phyloP scores from a whole-genome alignment of 2,797 vertebrate species.

The Denticeps clupeoides region DNA sequence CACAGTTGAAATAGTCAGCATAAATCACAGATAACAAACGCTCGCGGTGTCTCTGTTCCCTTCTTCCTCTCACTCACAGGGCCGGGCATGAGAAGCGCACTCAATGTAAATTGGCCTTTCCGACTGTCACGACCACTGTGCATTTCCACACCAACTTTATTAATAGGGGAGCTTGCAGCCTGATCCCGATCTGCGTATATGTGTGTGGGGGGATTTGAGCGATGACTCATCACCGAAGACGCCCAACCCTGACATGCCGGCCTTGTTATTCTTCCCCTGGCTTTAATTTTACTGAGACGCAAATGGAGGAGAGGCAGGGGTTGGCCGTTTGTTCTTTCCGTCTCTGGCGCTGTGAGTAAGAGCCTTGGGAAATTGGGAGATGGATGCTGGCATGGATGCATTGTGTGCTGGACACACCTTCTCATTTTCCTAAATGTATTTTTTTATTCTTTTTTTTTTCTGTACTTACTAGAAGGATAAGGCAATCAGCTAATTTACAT shows the following conservation, averaged over 20 bases:
- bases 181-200: slow-evolving; percentile 21
- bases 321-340: neutral
- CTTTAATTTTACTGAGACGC: slow-evolving; percentile 31
- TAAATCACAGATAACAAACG: too few relatives aligned
- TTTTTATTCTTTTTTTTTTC: too few relatives aligned
- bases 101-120: slow-evolving; percentile 7
- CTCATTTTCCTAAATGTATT: too few relatives aligned
- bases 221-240: slow-evolving; percentile 31
- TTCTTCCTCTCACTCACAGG: too few relatives aligned
- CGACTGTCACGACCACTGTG: slow-evolving; percentile 13
- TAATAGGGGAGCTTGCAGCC: slow-evolving; percentile 16
- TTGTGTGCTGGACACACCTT: too few relatives aligned
- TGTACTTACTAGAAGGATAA: too few relatives aligned
- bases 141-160: slow-evolving; percentile 16
- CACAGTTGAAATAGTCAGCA: too few relatives aligned
- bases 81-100: too few relatives aligned
- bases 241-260: slow-evolving; percentile 15
- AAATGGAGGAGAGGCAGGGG: slow-evolving; percentile 9
- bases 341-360: slow-evolving; percentile 1
- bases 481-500: too few relatives aligned
- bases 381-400: neutral
- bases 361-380: slow-evolving; percentile 2
- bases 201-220: slow-evolving; percentile 24
- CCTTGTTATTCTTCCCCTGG: slow-evolving; percentile 27
- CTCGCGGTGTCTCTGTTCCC: too few relatives aligned